Evolutionary conservation across 1,140 invertebrate genomes (phyloP).

Genomic region (Patella vulgata): DNA sequence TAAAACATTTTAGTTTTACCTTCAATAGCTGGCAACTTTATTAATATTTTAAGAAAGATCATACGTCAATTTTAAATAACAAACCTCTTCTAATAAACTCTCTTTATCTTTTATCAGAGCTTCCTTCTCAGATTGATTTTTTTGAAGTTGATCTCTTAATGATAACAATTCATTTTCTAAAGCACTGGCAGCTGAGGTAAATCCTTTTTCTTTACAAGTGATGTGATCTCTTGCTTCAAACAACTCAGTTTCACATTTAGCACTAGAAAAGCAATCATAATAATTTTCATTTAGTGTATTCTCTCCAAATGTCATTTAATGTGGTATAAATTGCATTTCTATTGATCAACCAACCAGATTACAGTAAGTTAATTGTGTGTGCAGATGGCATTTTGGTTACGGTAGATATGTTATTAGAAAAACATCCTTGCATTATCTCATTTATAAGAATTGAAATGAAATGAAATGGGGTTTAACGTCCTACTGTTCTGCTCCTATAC

Average conservation of each 20-base stretch:
- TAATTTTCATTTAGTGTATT: neutral
- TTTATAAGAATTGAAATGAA: no score
- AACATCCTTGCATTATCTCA: no score
- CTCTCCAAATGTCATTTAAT: neutral
- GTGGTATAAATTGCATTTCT: no score
- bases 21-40: neutral
- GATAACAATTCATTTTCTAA: slow-evolving; percentile 46
- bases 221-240: slow-evolving; percentile 33
- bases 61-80: neutral
- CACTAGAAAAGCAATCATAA: neutral
- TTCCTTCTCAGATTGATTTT: slow-evolving; percentile 51
- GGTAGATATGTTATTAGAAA: no score
- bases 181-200: slow-evolving; percentile 37
- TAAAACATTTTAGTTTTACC: no score
- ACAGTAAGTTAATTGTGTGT: neutral
- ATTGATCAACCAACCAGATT: no score
- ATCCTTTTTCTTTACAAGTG: slow-evolving; percentile 43
- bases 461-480: no score
- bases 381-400: no score
- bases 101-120: slow-evolving; percentile 56
- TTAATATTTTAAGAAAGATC: neutral
- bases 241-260: slow-evolving; percentile 36
- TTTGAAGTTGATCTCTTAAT: slow-evolving; percentile 44
- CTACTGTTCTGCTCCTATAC: no score
- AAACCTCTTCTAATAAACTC: slow-evolving; percentile 60